Percentiles rank a stretch among this genome's conserved stretches.
Conservation (phyloP, 2,888 invertebrate genomes). For the Nemoura dubitans region DNA sequence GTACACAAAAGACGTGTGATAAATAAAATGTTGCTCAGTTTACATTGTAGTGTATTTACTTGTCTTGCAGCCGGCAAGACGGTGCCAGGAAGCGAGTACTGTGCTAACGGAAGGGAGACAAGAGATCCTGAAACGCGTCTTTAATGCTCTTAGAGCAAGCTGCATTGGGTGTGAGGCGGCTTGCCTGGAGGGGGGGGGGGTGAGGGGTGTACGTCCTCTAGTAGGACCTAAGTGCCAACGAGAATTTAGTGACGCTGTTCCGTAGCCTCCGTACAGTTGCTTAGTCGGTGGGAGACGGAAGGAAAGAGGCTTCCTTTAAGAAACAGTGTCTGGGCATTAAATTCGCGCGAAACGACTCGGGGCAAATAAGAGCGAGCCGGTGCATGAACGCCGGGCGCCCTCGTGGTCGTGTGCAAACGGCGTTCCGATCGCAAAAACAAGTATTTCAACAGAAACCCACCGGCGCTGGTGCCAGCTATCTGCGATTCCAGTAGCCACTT, state of each 20-base stretch:
- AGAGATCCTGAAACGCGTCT: constrained; percentile 41
- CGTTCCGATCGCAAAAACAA: neutral
- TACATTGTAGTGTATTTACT: constrained; percentile 40
- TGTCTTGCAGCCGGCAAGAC: neutral
- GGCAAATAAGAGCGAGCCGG: neutral
- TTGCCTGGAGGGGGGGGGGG: constrained; percentile 3
- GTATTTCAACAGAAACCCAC: too few species aligned
- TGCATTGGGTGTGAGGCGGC: constrained; percentile 8
- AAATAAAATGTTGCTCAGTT: constrained; percentile 32
- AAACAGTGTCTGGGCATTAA: constrained; percentile 30
- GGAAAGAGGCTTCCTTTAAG: constrained; percentile 36
- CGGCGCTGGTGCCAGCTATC: too few species aligned
- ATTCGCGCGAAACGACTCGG: neutral
- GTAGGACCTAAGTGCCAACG: constrained; percentile 46
- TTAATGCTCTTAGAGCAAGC: constrained; percentile 47
- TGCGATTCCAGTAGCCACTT: neutral
- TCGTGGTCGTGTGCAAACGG: neutral
- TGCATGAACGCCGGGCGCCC: neutral
- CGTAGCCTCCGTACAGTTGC: constrained; percentile 33
- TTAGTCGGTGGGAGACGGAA: constrained; percentile 38
- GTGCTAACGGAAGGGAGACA: constrained; percentile 39
- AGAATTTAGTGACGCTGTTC: constrained; percentile 47
- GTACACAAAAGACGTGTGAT: constrained; percentile 28
- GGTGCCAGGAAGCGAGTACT: constrained; percentile 33
- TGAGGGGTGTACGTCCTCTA: constrained; percentile 24